Percentiles rank a stretch among this genome's conserved stretches.
These are phyloP conservation scores for Linepithema humile DNA, from an alignment of 1,140 invertebrate genomes.

Conservation along the genomic window DNA sequence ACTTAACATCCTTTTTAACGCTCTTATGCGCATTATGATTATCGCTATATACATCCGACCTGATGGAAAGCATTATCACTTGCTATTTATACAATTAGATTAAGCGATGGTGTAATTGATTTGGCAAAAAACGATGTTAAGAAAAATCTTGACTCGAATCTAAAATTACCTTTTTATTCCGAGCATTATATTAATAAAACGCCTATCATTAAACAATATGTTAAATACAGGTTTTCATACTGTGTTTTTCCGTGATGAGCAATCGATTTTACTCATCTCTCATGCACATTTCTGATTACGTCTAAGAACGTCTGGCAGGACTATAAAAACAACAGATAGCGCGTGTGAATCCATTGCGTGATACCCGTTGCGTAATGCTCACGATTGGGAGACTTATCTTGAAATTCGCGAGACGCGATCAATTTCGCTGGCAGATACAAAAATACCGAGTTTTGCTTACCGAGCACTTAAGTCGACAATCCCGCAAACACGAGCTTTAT, in stretches of 20 bases:
- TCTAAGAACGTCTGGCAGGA: neutral
- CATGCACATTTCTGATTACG: neutral
- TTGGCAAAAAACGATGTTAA: neutral
- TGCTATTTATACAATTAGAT: neutral
- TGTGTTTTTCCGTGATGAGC: neutral
- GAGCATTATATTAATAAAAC: constrained; percentile 12
- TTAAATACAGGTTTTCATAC: neutral
- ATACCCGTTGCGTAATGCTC: neutral
- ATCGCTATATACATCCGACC: neutral
- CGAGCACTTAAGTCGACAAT: neutral
- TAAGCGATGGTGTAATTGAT: neutral
- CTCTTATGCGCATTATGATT: neutral
- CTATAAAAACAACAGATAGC: neutral
- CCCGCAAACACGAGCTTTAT: neutral
- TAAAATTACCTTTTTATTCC: neutral
- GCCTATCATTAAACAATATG: neutral
- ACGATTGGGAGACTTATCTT: neutral
- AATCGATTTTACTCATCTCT: constrained; percentile 1
- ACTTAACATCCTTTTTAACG: neutral
- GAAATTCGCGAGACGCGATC: neutral
- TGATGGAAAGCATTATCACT: neutral
- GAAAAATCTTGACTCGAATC: neutral
- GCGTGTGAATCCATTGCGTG: neutral
- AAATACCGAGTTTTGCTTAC: neutral
- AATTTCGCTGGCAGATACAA: neutral